Base-by-base conservation (phyloP, 2,113 vertebrate species). In the Plecturocebus donacophilus region DNA sequence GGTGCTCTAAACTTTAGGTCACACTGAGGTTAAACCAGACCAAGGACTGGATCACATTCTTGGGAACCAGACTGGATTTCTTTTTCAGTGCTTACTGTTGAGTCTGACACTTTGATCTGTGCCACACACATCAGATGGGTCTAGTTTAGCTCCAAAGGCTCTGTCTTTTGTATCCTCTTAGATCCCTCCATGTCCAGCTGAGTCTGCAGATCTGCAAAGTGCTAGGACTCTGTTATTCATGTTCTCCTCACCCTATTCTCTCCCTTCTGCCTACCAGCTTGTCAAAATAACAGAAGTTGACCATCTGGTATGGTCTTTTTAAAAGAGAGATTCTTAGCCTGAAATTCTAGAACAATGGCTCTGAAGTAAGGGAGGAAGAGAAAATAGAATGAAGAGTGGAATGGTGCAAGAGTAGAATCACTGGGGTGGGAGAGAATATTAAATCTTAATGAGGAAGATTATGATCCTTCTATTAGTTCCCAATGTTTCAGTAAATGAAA, bases 401-500 rank as follows among this genome's bases (percentile, higher is more conserved):
- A 20, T 17, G 19, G 45, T 25, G n/a, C 19, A 42, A 54, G 13
- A 61, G 35, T 52, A 27, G 23, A 42, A 14, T 70, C 17, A 45
- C 6, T 3, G 38, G 40, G 1, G 17, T 27, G 4, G 38, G 12
- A 9, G 5, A 45, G 19, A 13, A 0, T 4, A 75, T 47, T n/a
- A 52, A 21, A 45, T 42, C 23, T 95, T 45, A 83, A 3, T 13
- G 17, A 83, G 14, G 58, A 87, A 61, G 32, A 42, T 21, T 19
- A 9, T 30, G 20, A 19, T 40, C 19, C 7, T 87, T 87, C 47
- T 25, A 71, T 45, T 1, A 56, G 68, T 64, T 76, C n/a, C 79
- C 21, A 87, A 6, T 70, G 89, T 89, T 80, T 86, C 75, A 56
- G 13, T 73, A 42, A 81, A 73, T 58, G 1, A n/a, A 42, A 76